Evolutionary conservation across 2,797 vertebrate species (phyloP).

Genomic region (Carcharodon carcharias): DNA sequence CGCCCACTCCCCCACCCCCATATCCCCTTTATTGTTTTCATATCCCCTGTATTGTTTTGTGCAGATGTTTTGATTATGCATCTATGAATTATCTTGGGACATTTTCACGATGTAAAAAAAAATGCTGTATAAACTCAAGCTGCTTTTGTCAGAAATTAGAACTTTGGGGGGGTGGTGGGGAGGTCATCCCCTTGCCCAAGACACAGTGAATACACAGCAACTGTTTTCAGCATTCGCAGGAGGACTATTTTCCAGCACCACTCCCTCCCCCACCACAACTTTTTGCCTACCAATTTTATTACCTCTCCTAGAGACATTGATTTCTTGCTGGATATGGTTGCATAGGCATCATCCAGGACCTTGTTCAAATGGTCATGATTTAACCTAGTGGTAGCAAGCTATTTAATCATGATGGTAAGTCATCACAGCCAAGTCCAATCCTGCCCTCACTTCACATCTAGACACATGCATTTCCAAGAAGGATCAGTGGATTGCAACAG

Average conservation of each 20-base stretch:
- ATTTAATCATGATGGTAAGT: not conserved
- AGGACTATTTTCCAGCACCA: not conserved
- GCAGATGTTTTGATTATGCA: too few relatives aligned
- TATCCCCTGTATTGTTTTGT: too few relatives aligned
- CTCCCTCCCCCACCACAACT: not conserved
- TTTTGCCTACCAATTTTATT: not conserved
- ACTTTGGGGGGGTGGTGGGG: too few relatives aligned
- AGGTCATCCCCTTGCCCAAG: too few relatives aligned
- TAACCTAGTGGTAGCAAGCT: not conserved
- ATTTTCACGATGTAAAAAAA: too few relatives aligned
- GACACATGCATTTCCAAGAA: not conserved
- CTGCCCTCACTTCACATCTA: not conserved
- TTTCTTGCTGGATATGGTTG: not conserved
- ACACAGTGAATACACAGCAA: too few relatives aligned
- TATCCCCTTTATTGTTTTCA: too few relatives aligned
- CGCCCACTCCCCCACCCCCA: too few relatives aligned
- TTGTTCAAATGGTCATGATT: not conserved
- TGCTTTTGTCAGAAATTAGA: too few relatives aligned
- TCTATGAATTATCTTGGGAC: too few relatives aligned
- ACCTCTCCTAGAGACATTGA: not conserved
- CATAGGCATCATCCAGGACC: not conserved
- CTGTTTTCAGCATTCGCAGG: not conserved
- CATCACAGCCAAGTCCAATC: not conserved
- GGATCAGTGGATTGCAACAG: not conserved
- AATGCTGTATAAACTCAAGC: too few relatives aligned